phyloP scores from a whole-genome alignment of 2,797 vertebrate genomes.

The Gymnothorax reevesii region DNA sequence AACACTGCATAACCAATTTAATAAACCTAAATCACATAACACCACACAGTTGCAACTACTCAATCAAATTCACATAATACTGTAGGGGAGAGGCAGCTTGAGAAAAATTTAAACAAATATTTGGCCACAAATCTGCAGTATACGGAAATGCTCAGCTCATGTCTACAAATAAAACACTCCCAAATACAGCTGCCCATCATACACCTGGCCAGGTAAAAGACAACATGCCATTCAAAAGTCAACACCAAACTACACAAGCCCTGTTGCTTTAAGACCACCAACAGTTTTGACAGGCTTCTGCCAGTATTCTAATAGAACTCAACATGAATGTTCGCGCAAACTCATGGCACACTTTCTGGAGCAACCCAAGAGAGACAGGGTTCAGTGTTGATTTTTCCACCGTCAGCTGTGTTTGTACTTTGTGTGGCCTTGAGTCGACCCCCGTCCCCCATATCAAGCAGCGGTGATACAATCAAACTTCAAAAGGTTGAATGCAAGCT shows the following conservation, averaged over 20 bases:
- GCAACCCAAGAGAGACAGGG: not conserved
- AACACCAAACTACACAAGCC: not conserved
- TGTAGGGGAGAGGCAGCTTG: not conserved
- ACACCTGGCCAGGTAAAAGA: not conserved
- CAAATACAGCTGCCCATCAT: not conserved
- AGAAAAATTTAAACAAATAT: not conserved
- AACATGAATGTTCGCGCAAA: not conserved
- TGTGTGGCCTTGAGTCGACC: not conserved
- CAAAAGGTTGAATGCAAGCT: not conserved
- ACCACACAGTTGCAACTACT: not conserved
- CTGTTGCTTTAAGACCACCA: not conserved
- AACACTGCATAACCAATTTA: not conserved
- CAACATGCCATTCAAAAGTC: not conserved
- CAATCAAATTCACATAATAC: not conserved
- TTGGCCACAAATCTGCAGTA: not conserved
- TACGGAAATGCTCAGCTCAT: not conserved
- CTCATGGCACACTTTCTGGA: not conserved
- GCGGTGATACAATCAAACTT: not conserved
- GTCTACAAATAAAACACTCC: not conserved
- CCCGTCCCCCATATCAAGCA: not conserved
- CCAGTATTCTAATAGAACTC: not conserved
- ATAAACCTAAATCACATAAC: not conserved
- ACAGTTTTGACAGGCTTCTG: not conserved
- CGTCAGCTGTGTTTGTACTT: slow-evolving; percentile 16
- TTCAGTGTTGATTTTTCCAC: not conserved